Conservation (phyloP, 2,797 vertebrate species). For the Eidolon dupreanum region DNA sequence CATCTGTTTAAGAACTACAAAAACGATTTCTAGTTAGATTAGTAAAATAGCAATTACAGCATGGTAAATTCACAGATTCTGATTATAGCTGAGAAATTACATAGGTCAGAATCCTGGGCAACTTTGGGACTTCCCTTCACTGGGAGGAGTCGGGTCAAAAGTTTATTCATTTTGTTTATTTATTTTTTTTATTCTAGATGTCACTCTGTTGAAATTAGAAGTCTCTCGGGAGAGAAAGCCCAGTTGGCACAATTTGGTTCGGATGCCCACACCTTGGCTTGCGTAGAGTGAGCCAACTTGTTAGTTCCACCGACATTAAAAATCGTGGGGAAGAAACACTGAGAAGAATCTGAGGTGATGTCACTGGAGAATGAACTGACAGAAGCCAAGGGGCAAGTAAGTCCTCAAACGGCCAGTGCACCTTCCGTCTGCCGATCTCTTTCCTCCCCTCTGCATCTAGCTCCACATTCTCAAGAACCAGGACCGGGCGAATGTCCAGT, state of each 20-base stretch:
- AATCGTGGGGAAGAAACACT: not conserved
- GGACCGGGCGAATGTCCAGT: not conserved
- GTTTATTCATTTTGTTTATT: too few relatives aligned
- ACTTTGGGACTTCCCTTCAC: not conserved
- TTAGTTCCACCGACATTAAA: not conserved
- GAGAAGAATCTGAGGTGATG: not conserved
- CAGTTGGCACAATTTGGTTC: not conserved
- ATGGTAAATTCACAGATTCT: not conserved
- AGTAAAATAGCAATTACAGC: not conserved
- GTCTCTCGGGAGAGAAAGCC: not conserved
- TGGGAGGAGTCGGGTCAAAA: not conserved
- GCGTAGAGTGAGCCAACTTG: accelerated
- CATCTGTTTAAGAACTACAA: not conserved
- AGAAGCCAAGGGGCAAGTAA: not conserved
- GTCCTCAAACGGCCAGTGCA: too few relatives aligned
- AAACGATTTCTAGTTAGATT: not conserved
- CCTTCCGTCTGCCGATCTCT: not conserved
- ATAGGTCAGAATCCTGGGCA: not conserved
- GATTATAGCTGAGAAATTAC: not conserved
- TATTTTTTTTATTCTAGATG: not conserved
- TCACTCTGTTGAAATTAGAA: not conserved
- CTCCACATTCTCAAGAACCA: not conserved
- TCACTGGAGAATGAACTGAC: not conserved
- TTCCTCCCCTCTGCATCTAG: not conserved
- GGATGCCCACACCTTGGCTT: not conserved